Evolutionary conservation across 2,888 invertebrate genomes (phyloP), one percentile per base, ranked within the genome.

Genomic region (Lepidocyrtinus sp.): DNA sequence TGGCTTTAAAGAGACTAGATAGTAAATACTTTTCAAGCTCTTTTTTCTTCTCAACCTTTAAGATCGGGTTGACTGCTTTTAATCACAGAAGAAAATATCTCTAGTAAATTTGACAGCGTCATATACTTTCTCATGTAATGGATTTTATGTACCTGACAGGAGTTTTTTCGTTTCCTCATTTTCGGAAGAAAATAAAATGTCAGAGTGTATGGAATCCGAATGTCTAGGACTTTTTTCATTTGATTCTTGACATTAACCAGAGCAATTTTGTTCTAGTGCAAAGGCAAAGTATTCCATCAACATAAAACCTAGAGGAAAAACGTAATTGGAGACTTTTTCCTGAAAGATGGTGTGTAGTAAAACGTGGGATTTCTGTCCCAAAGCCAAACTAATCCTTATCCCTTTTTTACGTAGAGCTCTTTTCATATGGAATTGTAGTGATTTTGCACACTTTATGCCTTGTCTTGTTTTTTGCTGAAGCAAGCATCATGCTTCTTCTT

Each of bases 311-410:
- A 50, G n/a, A n/a, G 12, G 50, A 50, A 12, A 50, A 50, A 50
- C n/a, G 50, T 17, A 50, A 50, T 50, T 50, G 50, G 50, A 50
- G 5, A 50, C n/a, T 50, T 50, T 50, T 50, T 50, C n/a, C n/a
- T n/a, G 2, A 50, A 50, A 50, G 50, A 50, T 50, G 50, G 17
- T n/a, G n/a, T n/a, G n/a, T 50, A 50, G 5, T 50, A 17, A 50
- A 50, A 50, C 50, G 50, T 50, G 50, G 50, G 50, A 50, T 36
- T 50, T 78, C 74, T 70, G 79, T 79, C 79, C 45, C 79, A 79
- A 79, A 79, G 79, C 69, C 79, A 74, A 74, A 55, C 69, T 79
- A 79, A 79, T 79, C 79, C 79, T 74, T 27, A 27, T 70, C 70
- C 50, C 21, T 19, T 59, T 67, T 61, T 55, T 12, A 12, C 50